These are phyloP conservation scores for Eupithecia exiguata DNA, from an alignment of 2,888 invertebrate genomes.

Conservation along the genomic window DNA sequence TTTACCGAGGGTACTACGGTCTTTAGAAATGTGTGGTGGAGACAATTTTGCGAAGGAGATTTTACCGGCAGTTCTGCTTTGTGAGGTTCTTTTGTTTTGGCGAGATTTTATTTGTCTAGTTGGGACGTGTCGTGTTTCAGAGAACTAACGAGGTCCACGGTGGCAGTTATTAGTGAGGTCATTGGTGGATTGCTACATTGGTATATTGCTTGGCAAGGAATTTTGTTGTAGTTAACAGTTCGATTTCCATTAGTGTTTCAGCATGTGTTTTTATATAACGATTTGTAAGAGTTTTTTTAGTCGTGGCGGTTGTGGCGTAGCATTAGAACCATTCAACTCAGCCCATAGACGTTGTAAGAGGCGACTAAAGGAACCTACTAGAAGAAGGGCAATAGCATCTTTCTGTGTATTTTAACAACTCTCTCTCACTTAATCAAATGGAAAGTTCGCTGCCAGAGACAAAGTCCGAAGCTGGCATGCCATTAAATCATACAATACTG, in stretches of 20 bases:
- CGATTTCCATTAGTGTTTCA: not conserved
- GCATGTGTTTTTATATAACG: too few relatives aligned
- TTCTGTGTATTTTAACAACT: too few relatives aligned
- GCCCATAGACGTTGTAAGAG: too few relatives aligned
- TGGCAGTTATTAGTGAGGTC: slow-evolving; percentile 4
- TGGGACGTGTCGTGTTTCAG: not conserved
- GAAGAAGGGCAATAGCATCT: too few relatives aligned
- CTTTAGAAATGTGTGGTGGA: slow-evolving; percentile 24
- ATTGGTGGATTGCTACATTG: not conserved
- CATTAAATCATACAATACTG: slow-evolving; percentile 36
- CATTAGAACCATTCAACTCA: too few relatives aligned
- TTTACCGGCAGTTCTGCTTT: slow-evolving; percentile 4
- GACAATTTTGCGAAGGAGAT: slow-evolving; percentile 16
- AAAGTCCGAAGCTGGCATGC: slow-evolving; percentile 12
- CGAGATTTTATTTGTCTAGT: slow-evolving; percentile 14
- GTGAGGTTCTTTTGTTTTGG: slow-evolving; percentile 16
- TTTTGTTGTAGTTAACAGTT: not conserved
- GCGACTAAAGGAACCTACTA: too few relatives aligned
- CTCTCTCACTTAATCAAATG: slow-evolving; percentile 19
- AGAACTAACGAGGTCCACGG: not conserved
- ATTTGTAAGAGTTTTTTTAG: too few relatives aligned
- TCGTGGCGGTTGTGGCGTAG: too few relatives aligned
- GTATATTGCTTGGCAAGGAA: not conserved
- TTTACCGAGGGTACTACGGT: slow-evolving; percentile 18
- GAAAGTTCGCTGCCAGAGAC: slow-evolving; percentile 15